phyloP scores from a whole-genome alignment of 2,888 invertebrate species.

The Hyppa rectilinea region DNA sequence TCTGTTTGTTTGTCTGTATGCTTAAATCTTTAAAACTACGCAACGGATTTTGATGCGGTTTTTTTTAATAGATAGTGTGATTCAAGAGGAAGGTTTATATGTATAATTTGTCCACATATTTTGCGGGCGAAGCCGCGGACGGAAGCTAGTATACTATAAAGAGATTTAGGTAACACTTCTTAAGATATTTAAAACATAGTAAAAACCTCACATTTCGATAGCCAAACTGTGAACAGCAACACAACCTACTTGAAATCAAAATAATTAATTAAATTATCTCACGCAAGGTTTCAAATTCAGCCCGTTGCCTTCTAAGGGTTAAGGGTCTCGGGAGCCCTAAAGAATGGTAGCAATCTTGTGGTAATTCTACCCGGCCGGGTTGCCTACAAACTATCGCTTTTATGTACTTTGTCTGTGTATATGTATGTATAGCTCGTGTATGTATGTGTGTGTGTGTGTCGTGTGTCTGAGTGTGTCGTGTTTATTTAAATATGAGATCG shows the following conservation, averaged over 20 bases:
- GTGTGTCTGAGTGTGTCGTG: slow-evolving; percentile 31
- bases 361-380: slow-evolving; percentile 78
- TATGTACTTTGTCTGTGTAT: slow-evolving; percentile 50
- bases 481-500: slow-evolving; percentile 50
- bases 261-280: slow-evolving; percentile 76
- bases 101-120: too few relatives aligned
- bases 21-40: too few relatives aligned
- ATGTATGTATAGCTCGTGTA: slow-evolving; percentile 20
- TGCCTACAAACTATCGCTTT: slow-evolving; percentile 73
- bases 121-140: too few relatives aligned
- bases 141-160: too few relatives aligned
- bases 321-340: slow-evolving; percentile 76
- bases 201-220: slow-evolving; percentile 4
- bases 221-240: slow-evolving; percentile 25
- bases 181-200: too few relatives aligned
- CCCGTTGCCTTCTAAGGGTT: slow-evolving; percentile 72
- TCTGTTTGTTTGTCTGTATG: too few relatives aligned
- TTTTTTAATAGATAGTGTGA: too few relatives aligned
- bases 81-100: too few relatives aligned
- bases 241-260: slow-evolving; percentile 61
- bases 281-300: slow-evolving; percentile 71
- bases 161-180: neutral
- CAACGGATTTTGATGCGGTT: too few relatives aligned
- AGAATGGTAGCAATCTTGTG: slow-evolving; percentile 87
- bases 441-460: neutral